Percentiles rank a stretch among this genome's conserved stretches.
Evolutionary conservation across 2,113 vertebrate genomes (phyloP).

Genomic region (Brachionichthys hirsutus): DNA sequence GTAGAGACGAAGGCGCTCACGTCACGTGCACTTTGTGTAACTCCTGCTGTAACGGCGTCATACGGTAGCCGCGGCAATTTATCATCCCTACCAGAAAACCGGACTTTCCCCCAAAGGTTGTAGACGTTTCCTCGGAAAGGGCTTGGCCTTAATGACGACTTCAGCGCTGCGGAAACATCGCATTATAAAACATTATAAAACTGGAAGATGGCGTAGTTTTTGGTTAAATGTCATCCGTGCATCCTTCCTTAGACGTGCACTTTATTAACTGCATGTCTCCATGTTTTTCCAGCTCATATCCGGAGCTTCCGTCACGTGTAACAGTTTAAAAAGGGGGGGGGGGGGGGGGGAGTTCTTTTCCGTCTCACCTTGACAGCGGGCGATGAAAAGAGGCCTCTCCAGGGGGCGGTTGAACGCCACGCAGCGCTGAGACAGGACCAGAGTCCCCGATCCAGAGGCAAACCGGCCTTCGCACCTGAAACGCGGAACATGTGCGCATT

Average conservation of each 20-base stretch:
- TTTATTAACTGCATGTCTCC: constrained; percentile 24
- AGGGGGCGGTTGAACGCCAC: constrained; percentile 88
- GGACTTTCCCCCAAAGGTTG: constrained; percentile 88
- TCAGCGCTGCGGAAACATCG: constrained; percentile 79
- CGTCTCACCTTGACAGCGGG: constrained; percentile 88
- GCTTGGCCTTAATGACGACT: constrained; percentile 83
- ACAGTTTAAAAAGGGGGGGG: constrained; percentile 8
- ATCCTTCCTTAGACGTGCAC: too few relatives aligned
- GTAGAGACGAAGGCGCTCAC: constrained; percentile 38
- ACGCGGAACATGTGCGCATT: constrained; percentile 41
- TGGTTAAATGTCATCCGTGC: too few relatives aligned
- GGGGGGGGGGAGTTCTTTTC: constrained; percentile 25
- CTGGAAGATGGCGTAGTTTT: too few relatives aligned
- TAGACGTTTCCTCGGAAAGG: constrained; percentile 92
- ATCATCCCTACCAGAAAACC: constrained; percentile 87
- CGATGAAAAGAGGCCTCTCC: constrained; percentile 86
- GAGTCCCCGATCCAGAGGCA: constrained; percentile 78
- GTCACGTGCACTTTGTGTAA: constrained; percentile 25
- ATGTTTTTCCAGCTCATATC: constrained; percentile 63
- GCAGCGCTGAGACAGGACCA: constrained; percentile 84
- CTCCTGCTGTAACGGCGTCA: constrained; percentile 41
- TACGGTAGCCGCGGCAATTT: constrained; percentile 31
- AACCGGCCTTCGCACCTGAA: constrained; percentile 89
- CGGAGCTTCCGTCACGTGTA: constrained; percentile 53
- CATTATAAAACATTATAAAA: not conserved